These are phyloP conservation scores for Rhynchotus rufescens DNA, from an alignment of 2,797 vertebrate genomes.

Conservation along the genomic window DNA sequence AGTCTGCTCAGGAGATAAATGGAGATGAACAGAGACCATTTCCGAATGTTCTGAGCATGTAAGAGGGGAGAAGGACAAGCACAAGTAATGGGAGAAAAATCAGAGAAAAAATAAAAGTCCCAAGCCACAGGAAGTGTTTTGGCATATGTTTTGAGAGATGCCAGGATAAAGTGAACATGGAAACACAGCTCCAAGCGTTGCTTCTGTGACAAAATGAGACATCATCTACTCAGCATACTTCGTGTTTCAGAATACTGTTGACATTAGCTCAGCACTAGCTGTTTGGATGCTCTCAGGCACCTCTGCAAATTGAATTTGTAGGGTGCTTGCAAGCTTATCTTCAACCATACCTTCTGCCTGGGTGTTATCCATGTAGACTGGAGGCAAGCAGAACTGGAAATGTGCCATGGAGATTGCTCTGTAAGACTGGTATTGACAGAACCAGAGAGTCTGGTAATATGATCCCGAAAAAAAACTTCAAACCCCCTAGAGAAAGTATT, in stretches of 20 bases:
- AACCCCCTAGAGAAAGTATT: background rate
- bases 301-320: background rate
- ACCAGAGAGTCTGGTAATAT: background rate
- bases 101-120: background rate
- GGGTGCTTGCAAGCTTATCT: background rate
- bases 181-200: background rate
- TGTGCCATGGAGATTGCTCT: background rate
- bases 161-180: background rate
- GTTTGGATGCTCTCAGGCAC: background rate
- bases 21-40: background rate
- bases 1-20: background rate
- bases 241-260: background rate
- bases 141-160: background rate
- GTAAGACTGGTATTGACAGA: background rate
- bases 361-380: background rate
- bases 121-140: background rate
- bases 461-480: background rate
- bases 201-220: background rate
- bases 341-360: background rate
- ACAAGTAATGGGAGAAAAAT: background rate
- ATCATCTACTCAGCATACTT: background rate
- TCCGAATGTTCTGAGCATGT: background rate
- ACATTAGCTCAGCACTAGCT: background rate
- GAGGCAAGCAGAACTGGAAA: background rate
- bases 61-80: background rate